Evolutionary conservation across 2,113 vertebrate genomes (phyloP).

Genomic region (rat (Rattus norvegicus)): GRCr8 NC_086019.1:15664501-15665000

Average conservation of each 20-base stretch:
- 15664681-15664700: not conserved
- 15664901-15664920: not conserved
- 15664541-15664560: not conserved
- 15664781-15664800: too few relatives aligned
- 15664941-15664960: not conserved
- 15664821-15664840: too few relatives aligned
- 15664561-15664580: not conserved
- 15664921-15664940: conserved; percentile 6
- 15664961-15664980: not conserved
- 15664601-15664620: not conserved
- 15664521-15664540: not conserved
- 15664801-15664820: too few relatives aligned
- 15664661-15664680: not conserved
- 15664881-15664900: not conserved
- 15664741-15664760: not conserved
- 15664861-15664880: not conserved
- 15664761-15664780: too few relatives aligned
- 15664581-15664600: not conserved
- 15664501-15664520: not conserved
- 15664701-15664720: not conserved
- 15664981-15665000: not conserved
- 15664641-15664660: not conserved
- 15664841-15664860: too few relatives aligned
- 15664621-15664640: not conserved
- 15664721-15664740: not conserved